Evolutionary conservation across 2,888 invertebrate species (phyloP).

Genomic region (Mimas tiliae): DNA sequence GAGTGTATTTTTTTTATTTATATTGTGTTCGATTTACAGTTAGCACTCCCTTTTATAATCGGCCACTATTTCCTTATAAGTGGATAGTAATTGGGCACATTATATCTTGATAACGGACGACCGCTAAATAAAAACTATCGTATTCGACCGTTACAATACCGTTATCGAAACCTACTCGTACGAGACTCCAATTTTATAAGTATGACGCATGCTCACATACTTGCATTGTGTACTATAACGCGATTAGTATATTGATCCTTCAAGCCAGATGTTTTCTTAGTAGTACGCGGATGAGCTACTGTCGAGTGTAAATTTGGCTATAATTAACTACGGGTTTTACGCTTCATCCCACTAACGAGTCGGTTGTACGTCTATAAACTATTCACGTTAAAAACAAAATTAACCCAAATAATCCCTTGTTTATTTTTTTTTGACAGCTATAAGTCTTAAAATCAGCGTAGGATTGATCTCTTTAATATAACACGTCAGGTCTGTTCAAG

Average conservation of each 20-base stretch:
- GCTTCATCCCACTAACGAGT: not conserved
- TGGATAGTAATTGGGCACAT: slow-evolving; percentile 32
- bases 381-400: not conserved
- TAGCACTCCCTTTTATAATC: slow-evolving; percentile 22
- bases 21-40: slow-evolving; percentile 24
- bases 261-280: slow-evolving; percentile 20
- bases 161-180: slow-evolving; percentile 60
- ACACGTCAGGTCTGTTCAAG: not conserved
- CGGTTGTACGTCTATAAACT: not conserved
- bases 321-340: slow-evolving; percentile 15
- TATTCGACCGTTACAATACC: slow-evolving; percentile 57
- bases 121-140: slow-evolving; percentile 49
- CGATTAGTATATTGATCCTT: slow-evolving; percentile 20
- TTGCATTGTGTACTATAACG: slow-evolving; percentile 9
- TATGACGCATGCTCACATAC: slow-evolving; percentile 61
- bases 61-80: slow-evolving; percentile 16
- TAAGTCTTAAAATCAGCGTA: not conserved
- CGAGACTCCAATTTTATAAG: slow-evolving; percentile 56
- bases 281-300: slow-evolving; percentile 8
- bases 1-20: too few relatives aligned
- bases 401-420: not conserved
- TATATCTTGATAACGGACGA: slow-evolving; percentile 41
- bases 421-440: not conserved
- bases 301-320: slow-evolving; percentile 6
- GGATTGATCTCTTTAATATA: not conserved